Percentiles rank a stretch among this genome's conserved stretches.
phyloP scores from a whole-genome alignment of 2,888 invertebrate species.

The Agapetus fuscipes region DNA sequence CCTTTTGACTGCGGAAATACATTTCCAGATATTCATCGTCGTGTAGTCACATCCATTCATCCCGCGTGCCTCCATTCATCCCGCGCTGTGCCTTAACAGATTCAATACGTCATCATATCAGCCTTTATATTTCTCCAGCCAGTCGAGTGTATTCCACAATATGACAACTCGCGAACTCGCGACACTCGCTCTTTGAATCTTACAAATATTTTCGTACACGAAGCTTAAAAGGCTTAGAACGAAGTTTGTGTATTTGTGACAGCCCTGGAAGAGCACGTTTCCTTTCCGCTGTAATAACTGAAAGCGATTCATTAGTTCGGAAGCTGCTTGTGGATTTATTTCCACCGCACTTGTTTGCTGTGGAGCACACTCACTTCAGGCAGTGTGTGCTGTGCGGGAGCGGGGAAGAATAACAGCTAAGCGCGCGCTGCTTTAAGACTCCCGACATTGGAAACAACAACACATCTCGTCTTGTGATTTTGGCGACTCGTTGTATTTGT shows the following conservation, averaged over 20 bases:
- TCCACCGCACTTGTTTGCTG: no score
- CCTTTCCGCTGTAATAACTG: no score
- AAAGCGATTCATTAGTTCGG: no score
- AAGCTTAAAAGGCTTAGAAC: no score
- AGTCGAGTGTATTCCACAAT: conserved; percentile 1
- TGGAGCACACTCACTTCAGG: no score
- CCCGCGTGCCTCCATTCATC: neutral
- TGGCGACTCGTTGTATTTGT: neutral
- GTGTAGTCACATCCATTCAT: neutral
- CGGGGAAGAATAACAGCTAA: no score
- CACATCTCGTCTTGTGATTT: neutral
- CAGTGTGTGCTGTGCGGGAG: no score
- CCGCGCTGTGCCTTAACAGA: neutral
- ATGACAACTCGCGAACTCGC: neutral
- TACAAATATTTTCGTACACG: neutral
- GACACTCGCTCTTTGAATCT: neutral
- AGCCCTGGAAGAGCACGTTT: no score
- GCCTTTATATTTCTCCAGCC: neutral
- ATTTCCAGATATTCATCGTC: neutral
- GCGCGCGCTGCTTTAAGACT: no score
- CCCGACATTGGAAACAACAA: no score
- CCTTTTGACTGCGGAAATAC: neutral
- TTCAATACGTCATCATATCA: neutral
- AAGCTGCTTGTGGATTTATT: no score
- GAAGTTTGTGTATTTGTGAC: no score